Base-by-base conservation (phyloP, 2,797 vertebrate species). In the Siniperca obscura region DNA sequence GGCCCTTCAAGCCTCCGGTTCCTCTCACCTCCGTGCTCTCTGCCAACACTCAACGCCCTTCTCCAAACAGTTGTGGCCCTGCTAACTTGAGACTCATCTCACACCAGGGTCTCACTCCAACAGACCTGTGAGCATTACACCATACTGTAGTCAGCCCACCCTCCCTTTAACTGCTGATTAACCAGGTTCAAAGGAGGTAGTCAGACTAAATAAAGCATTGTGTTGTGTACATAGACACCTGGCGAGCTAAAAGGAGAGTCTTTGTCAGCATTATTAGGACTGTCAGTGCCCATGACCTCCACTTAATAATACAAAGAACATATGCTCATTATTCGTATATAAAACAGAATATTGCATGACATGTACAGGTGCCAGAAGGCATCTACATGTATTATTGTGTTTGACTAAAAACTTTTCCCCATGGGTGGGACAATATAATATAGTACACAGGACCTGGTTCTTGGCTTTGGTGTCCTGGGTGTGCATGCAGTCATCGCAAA, bases 31-130 rank as follows among this genome's bases (percentile, higher is more conserved):
- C 90, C 6, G 40, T 68, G 74, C 83, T 89, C 86, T 74, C 82
- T 92, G 89, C 90, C 90, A 93, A 92, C 91, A 92, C 93, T 91
- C 86, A 80, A 70, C 82, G 70, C 89, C 83, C 83, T 82, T 74
- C 80, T 86, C 75, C 90, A 90, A 91, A 90, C 87, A 86, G 86
- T 91, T 84, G 85, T 91, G 92, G 87, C 89, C 88, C 78, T 42
- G 86, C 83, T 88, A 92, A 90, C 87, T 89, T 88, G 90, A 93
- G 91, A 85, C 83, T 88, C 86, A 85, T 89, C 86, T 92, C 91
- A 93, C 92, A 90, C 90, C 89, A 86, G 74, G 84, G 83, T 92
- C 88, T 90, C 92, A 88, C 90, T 89, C 82, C 36, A 78, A 67
- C 91, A 85, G 89, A 88, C 87, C 88, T 89, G 92, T 87, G 82